phyloP scores from a whole-genome alignment of 1,140 invertebrate genomes.

The Leptestheria dahalacensis region DNA sequence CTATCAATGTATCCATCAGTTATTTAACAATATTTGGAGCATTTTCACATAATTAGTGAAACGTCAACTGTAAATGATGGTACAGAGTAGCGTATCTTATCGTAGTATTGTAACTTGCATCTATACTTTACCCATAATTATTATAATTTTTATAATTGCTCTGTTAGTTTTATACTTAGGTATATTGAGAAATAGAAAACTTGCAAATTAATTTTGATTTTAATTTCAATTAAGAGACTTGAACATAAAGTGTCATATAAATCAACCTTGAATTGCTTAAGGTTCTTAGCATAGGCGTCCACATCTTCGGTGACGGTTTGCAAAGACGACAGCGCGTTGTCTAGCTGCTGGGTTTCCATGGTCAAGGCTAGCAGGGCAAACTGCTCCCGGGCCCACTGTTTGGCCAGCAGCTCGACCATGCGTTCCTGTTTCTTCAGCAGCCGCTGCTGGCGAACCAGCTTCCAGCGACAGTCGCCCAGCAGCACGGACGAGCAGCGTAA shows the following conservation, averaged over 20 bases:
- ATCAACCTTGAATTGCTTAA: too few species aligned
- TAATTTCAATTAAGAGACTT: not conserved
- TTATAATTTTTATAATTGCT: too few species aligned
- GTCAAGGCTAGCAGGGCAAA: not conserved
- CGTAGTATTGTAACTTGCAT: too few species aligned
- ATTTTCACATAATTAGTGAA: too few species aligned
- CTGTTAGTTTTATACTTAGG: too few species aligned
- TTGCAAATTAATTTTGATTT: not conserved
- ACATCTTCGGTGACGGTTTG: not conserved
- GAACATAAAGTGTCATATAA: too few species aligned
- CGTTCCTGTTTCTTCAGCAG: not conserved
- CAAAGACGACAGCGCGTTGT: not conserved
- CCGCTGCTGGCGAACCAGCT: not conserved
- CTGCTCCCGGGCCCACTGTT: not conserved
- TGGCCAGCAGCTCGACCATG: not conserved
- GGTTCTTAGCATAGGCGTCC: not conserved
- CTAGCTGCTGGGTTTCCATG: not conserved
- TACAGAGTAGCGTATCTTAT: too few species aligned
- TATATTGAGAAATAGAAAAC: too few species aligned
- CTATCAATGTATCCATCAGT: too few species aligned
- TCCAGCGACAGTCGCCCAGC: not conserved
- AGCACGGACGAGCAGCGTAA: not conserved
- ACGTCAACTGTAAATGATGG: too few species aligned
- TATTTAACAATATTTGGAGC: too few species aligned
- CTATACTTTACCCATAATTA: too few species aligned